phyloP scores from a whole-genome alignment of 2,888 invertebrate species.

The Drosophila kanekoi region DNA sequence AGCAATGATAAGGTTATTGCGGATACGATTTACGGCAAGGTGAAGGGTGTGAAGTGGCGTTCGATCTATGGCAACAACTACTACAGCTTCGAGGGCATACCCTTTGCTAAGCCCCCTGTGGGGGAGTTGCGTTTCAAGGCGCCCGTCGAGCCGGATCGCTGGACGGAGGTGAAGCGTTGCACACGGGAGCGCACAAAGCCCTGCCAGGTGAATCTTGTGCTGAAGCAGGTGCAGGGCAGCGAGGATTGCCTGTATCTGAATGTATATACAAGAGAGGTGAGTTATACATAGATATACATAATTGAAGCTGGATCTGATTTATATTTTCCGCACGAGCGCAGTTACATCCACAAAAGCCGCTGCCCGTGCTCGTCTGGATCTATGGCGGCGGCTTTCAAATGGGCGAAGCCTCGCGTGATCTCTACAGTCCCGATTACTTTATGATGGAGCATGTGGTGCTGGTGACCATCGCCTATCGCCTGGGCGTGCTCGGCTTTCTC shows the following conservation, averaged over 20 bases:
- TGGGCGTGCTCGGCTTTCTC: slow-evolving; percentile 86
- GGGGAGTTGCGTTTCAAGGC: slow-evolving; percentile 84
- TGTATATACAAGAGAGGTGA: slow-evolving; percentile 84
- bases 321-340: slow-evolving; percentile 20
- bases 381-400: slow-evolving; percentile 86
- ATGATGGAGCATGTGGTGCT: slow-evolving; percentile 86
- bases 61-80: slow-evolving; percentile 82
- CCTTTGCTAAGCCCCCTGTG: slow-evolving; percentile 84
- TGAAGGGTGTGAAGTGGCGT: slow-evolving; percentile 83
- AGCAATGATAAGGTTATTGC: slow-evolving; percentile 82
- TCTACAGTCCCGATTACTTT: slow-evolving; percentile 86
- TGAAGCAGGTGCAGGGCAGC: slow-evolving; percentile 84
- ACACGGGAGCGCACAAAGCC: slow-evolving; percentile 82
- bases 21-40: slow-evolving; percentile 82
- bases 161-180: slow-evolving; percentile 85
- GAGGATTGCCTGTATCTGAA: slow-evolving; percentile 87
- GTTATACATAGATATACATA: slow-evolving; percentile 8
- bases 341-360: slow-evolving; percentile 77
- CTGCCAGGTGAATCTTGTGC: slow-evolving; percentile 83
- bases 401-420: slow-evolving; percentile 85
- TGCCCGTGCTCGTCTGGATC: slow-evolving; percentile 86
- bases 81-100: slow-evolving; percentile 84
- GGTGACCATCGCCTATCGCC: slow-evolving; percentile 85
- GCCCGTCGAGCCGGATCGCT: slow-evolving; percentile 85
- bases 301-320: neutral